These are phyloP conservation scores for Dolichotis patagonum DNA, from an alignment of 2,113 vertebrate species.

Conservation along the genomic window DNA sequence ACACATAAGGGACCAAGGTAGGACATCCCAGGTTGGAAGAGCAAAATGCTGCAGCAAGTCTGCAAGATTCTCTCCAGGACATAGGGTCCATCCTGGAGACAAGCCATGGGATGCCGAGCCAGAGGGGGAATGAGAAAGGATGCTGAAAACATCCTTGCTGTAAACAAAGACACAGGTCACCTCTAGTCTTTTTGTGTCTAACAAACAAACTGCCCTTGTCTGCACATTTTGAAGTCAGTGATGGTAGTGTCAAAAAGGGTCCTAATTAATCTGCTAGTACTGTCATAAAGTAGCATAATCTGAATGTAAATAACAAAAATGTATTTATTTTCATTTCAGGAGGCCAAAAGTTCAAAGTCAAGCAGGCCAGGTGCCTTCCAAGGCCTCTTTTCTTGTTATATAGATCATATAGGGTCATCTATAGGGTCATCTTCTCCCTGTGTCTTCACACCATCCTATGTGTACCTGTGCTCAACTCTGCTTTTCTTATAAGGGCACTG, in stretches of 20 bases:
- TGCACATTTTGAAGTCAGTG: background rate
- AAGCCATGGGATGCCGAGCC: background rate
- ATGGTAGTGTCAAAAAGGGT: background rate
- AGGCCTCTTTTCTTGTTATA: background rate
- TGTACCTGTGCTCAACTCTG: background rate
- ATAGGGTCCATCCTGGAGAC: background rate
- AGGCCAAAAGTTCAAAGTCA: background rate
- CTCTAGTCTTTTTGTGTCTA: background rate
- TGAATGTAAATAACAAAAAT: background rate
- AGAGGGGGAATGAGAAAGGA: background rate
- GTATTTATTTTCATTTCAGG: background rate
- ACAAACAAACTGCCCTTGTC: background rate
- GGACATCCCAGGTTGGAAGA: background rate
- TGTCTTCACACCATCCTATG: fast-evolving
- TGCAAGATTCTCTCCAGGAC: fast-evolving
- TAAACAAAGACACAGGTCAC: background rate
- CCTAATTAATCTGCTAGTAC: background rate
- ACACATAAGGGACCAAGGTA: background rate
- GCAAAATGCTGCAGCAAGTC: fast-evolving
- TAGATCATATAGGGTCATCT: too few species aligned
- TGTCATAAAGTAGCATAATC: background rate
- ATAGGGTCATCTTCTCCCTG: fast-evolving
- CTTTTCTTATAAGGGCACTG: background rate
- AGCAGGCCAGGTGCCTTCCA: background rate
- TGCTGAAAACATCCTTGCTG: background rate